Conservation (phyloP, 2,113 vertebrate species). For the Saimiri boliviensis region DNA sequence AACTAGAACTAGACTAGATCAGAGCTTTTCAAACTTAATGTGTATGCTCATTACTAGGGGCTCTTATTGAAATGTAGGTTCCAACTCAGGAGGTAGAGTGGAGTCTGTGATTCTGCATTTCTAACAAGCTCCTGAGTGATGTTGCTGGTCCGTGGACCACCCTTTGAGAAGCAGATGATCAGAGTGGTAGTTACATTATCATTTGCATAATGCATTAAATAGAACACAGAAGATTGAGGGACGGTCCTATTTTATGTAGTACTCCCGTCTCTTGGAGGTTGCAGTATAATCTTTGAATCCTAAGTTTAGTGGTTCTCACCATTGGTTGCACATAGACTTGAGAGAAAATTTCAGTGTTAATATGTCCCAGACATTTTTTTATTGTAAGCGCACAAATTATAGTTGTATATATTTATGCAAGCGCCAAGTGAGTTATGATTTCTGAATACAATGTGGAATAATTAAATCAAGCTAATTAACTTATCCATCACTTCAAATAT, state of each 20-base stretch:
- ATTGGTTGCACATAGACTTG: not conserved
- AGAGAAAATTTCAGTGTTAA: not conserved
- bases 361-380: not conserved
- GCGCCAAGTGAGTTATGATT: not conserved
- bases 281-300: not conserved
- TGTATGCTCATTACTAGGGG: not conserved
- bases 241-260: not conserved
- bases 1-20: not conserved
- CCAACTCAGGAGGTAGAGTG: not conserved
- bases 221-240: accelerated
- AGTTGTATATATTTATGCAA: not conserved
- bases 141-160: not conserved
- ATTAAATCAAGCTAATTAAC: not conserved
- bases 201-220: not conserved
- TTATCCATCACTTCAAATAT: not conserved
- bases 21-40: not conserved
- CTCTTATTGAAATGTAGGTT: not conserved
- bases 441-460: not conserved
- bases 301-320: not conserved
- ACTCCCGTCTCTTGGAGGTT: not conserved
- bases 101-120: not conserved
- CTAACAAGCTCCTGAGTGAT: not conserved
- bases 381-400: not conserved
- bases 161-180: not conserved
- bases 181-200: not conserved